Base-by-base conservation (phyloP, 1,140 invertebrate genomes). In the Euura lappo region DNA sequence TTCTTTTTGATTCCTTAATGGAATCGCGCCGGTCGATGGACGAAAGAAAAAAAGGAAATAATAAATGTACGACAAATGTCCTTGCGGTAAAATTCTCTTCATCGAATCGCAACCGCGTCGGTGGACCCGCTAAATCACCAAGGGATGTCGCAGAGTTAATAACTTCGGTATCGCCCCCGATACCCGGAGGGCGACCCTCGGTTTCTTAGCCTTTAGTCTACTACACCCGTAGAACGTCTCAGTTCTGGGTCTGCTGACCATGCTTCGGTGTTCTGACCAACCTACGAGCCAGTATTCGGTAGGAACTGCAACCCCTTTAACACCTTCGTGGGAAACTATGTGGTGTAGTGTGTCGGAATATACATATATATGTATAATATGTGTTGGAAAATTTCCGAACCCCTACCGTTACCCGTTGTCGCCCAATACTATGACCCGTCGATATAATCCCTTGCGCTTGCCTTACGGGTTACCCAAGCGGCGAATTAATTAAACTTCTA, bases 401-500 rank as follows among this genome's bases (percentile, higher is more conserved):
- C 28, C 4, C 28, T 3, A 11, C 67, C 28, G 42, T n/a, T 42
- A 11, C 28, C 42, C 28, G 67, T n/a, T 10, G 28, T 8, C 60
- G 76, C 83, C 82, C 78, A 78, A 78, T 73, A 78, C 78, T 82
- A 79, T 76, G 79, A 82, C 80, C 75, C 74, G 76, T 79, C 74
- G 76, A 76, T 79, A 77, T 83, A 82, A 82, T 81, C 80, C 78
- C 70, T 77, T 76, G 71, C 66, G 13, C 51, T 60, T 60, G 13
- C 51, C 51, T 60, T n/a, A 60, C 78, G 80, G 80, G 81, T 85
- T 84, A 86, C 83, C 83, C 81, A 81, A 85, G 80, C 85, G 82
- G 81, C 76, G 82, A 86, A 85, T 86, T 86, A 86, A 87, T 86
- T 86, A 87, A 87, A 87, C 84, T 86, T 85, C 81, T 86, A 86